Evolutionary conservation across 2,113 vertebrate genomes (phyloP).

Genomic region (Psammodynastes pulverulentus): DNA sequence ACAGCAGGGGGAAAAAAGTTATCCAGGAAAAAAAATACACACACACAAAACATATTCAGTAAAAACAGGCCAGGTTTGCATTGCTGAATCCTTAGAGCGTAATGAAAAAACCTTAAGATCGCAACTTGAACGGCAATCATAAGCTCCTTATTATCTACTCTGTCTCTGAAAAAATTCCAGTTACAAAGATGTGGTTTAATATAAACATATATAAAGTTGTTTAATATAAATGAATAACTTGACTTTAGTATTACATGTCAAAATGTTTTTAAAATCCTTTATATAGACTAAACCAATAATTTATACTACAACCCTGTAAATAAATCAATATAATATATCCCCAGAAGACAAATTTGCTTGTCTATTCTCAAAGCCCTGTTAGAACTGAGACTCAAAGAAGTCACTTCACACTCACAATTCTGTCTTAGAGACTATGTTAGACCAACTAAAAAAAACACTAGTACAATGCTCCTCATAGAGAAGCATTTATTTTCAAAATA

Average conservation of each 20-base stretch:
- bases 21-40: background rate
- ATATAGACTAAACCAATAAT: background rate
- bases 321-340: background rate
- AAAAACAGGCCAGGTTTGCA: background rate
- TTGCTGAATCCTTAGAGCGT: background rate
- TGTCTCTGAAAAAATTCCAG: background rate
- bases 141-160: no score
- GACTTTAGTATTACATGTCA: background rate
- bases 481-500: constrained; percentile 11
- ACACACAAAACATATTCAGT: background rate
- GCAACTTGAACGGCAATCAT: background rate
- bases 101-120: background rate
- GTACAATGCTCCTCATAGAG: background rate
- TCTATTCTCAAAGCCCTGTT: background rate
- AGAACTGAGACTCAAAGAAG: background rate
- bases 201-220: background rate
- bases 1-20: background rate
- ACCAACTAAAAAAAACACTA: background rate
- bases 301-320: background rate
- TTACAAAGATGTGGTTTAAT: background rate
- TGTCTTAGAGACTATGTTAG: background rate
- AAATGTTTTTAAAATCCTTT: background rate
- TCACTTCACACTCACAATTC: background rate
- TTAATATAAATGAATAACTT: background rate
- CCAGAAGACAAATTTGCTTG: background rate